Percentiles rank a stretch among this genome's conserved stretches.
These are phyloP conservation scores for Anser brachyrhynchus DNA, from an alignment of 2,113 vertebrate species.

Conservation along the genomic window DNA sequence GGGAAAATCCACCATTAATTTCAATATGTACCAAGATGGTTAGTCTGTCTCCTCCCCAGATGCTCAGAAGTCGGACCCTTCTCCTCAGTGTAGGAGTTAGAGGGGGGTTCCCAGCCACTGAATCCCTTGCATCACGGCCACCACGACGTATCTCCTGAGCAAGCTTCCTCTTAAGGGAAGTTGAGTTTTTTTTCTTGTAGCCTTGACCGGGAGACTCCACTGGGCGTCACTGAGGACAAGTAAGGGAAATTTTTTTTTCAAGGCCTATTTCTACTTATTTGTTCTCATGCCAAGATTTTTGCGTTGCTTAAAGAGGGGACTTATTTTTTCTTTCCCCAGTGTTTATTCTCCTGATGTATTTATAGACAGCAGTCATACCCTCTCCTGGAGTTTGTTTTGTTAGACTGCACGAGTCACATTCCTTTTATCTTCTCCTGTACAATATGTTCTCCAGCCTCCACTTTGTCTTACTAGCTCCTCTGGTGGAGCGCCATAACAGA, in stretches of 20 bases:
- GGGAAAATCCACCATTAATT: not conserved
- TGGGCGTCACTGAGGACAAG: not conserved
- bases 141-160: not conserved
- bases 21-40: fast-evolving
- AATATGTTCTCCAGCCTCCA: not conserved
- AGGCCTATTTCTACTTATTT: not conserved
- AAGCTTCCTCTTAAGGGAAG: not conserved
- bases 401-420: not conserved
- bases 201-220: not conserved
- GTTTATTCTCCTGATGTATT: not conserved
- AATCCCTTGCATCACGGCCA: not conserved
- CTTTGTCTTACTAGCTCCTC: not conserved
- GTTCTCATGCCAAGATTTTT: not conserved
- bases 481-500: fast-evolving
- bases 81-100: not conserved
- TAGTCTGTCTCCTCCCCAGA: not conserved
- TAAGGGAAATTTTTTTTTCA: not conserved
- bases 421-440: not conserved
- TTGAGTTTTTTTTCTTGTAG: not conserved
- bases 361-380: not conserved
- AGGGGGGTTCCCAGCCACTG: not conserved
- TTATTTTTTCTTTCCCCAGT: not conserved
- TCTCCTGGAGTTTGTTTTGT: not conserved
- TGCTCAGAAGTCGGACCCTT: not conserved
- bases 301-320: not conserved